Evolutionary conservation across 2,888 invertebrate species (phyloP).

Genomic region (Acrobasis repandana): DNA sequence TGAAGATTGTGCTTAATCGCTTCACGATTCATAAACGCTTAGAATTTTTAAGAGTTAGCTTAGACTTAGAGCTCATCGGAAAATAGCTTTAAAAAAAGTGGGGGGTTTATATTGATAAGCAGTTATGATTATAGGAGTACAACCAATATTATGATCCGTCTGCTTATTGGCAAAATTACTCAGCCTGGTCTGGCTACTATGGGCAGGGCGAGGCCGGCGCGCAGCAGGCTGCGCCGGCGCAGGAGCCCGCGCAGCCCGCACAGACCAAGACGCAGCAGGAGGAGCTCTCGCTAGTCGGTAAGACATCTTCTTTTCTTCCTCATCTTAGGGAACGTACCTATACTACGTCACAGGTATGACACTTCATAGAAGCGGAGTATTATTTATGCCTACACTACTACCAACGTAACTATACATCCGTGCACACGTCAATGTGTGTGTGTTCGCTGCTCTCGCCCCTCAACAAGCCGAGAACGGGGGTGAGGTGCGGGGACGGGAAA

Average conservation of each 20-base stretch:
- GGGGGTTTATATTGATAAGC: constrained; percentile 41
- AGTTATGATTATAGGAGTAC: constrained; percentile 82
- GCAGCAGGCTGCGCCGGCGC: constrained; percentile 34
- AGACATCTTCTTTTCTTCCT: constrained; percentile 31
- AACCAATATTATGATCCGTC: constrained; percentile 92
- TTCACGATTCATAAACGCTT: background rate
- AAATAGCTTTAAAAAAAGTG: background rate
- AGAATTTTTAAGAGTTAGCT: constrained; percentile 14
- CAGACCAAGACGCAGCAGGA: constrained; percentile 79
- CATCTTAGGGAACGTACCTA: no score
- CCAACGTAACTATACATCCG: no score
- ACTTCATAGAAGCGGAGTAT: no score
- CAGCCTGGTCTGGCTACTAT: constrained; percentile 90
- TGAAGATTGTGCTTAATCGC: constrained; percentile 2
- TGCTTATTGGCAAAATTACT: constrained; percentile 94
- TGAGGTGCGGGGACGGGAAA: no score
- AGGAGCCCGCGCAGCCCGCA: constrained; percentile 45
- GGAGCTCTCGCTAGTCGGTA: constrained; percentile 89
- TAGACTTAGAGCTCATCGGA: constrained; percentile 16
- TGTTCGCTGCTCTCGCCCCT: no score
- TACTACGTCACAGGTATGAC: no score
- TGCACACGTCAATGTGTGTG: no score
- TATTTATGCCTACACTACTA: no score
- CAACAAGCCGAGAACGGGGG: no score
- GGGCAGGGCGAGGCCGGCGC: constrained; percentile 85